phyloP scores from a whole-genome alignment of 2,888 invertebrate species.

The Pycnomerus fuliginosus region DNA sequence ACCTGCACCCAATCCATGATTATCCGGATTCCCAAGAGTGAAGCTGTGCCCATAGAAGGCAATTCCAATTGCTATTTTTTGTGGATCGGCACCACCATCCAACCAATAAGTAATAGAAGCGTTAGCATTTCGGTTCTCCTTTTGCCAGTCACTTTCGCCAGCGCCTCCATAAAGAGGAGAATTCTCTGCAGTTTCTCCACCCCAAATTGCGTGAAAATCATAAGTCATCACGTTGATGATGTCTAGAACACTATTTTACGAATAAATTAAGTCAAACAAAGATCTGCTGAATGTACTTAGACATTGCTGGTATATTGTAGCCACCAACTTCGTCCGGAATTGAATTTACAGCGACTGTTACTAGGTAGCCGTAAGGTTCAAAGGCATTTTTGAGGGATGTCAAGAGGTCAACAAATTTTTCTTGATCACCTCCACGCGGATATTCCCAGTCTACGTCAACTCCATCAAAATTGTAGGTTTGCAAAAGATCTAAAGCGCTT shows the following conservation, averaged over 20 bases:
- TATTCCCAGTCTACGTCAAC: conserved; percentile 32
- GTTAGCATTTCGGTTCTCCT: conserved; percentile 17
- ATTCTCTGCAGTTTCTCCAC: conserved; percentile 16
- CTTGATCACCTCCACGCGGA: conserved; percentile 23
- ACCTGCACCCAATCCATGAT: conserved; percentile 12
- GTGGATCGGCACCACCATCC: conserved; percentile 18
- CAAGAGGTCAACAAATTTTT: conserved; percentile 43
- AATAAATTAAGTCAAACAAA: not conserved
- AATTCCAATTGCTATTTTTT: conserved; percentile 17
- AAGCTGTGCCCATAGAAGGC: conserved; percentile 21
- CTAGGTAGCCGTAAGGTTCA: conserved; percentile 52
- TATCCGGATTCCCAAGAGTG: conserved; percentile 8
- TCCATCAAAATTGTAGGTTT: conserved; percentile 26
- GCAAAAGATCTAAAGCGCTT: conserved; percentile 10
- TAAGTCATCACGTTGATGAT: conserved; percentile 21
- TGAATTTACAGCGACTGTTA: conserved; percentile 61
- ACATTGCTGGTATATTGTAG: conserved; percentile 59
- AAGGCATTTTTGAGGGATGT: conserved; percentile 58
- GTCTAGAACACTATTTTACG: conserved; percentile 13
- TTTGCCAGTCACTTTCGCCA: conserved; percentile 25
- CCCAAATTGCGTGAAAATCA: conserved; percentile 19
- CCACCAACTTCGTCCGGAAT: conserved; percentile 54
- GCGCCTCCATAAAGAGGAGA: conserved; percentile 20
- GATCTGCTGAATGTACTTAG: conserved; percentile 49
- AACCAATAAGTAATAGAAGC: conserved; percentile 21